Conservation (phyloP, 2,888 invertebrate genomes). For the Laothoe populi region DNA sequence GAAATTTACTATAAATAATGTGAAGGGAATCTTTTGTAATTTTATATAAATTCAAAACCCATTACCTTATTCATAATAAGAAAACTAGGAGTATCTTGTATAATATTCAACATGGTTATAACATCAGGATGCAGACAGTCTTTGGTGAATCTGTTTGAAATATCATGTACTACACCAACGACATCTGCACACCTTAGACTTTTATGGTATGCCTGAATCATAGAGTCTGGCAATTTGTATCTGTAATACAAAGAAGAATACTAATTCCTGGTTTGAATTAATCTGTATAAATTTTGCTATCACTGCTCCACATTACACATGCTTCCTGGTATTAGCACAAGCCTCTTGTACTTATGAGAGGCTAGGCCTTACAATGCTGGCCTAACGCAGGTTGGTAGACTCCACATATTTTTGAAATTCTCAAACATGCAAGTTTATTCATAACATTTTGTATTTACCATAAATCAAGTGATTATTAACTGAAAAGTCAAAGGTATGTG, state of each 20-base stretch:
- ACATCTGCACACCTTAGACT: slow-evolving; percentile 90
- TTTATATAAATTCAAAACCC: slow-evolving; percentile 41
- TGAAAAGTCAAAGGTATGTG: no score
- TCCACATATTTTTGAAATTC: no score
- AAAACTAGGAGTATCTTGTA: slow-evolving; percentile 87
- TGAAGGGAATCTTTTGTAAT: background rate
- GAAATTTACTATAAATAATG: background rate
- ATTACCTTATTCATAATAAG: slow-evolving; percentile 95
- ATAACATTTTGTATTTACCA: no score
- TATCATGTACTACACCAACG: slow-evolving; percentile 94
- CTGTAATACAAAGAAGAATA: slow-evolving; percentile 48
- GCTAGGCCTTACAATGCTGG: no score
- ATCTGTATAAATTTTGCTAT: background rate
- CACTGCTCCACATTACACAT: no score
- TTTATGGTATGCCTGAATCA: slow-evolving; percentile 81
- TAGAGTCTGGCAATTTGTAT: slow-evolving; percentile 71
- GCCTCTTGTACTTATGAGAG: no score
- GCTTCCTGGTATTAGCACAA: no score
- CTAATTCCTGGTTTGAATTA: background rate
- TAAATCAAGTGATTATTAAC: no score
- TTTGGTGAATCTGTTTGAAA: slow-evolving; percentile 88
- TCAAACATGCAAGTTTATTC: no score
- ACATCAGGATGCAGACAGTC: slow-evolving; percentile 89
- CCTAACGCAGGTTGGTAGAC: no score
- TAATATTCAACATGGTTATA: slow-evolving; percentile 87